Evolutionary conservation across 2,113 vertebrate species (phyloP), one percentile per base, ranked within the genome.

Genomic region (Pungitius pungitius): DNA sequence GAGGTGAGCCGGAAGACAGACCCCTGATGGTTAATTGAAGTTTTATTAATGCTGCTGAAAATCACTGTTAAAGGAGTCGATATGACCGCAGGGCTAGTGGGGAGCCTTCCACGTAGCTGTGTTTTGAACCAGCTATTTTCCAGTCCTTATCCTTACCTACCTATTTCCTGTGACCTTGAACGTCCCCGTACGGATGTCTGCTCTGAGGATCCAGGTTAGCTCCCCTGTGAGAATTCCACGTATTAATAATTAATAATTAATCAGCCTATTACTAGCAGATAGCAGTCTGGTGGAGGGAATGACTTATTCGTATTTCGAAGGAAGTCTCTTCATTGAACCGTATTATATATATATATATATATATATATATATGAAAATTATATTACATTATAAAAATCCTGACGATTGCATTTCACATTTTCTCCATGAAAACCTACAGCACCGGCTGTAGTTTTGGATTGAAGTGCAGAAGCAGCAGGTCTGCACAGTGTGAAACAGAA

Each of bases 191-290:
- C 47, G 87, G 89, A 84, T 85, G 87, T 87, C 83, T 84, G 85
- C 86, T 87, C 69, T 51, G 71, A 90, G 88, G 88, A 89, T 83
- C 87, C 78, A 64, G 80, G 80, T 51, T 45, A 15, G 61, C 85
- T 89, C 90, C 91, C 92, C 61, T 30, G 77, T 78, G 93, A 92
- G 88, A 88, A 72, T 85, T 88, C 73, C 78, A 69, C 86, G 85
- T 93, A 87, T 93, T 91, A 90, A 88, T 92, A 90, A 92, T 93
- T 91, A 92, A 93, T 92, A 92, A 94, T 93, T 93, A 85, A 94
- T 90, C 77, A 64, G 78, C 84, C 88, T 77, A 81, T 92, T 77
- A 84, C 83, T 72, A 91, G 88, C 85, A 82, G 89, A 92, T 82
- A 90, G 81, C 72, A 80, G 87, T 84, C 82, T 83, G 83, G 51